Evolutionary conservation across 2,797 vertebrate species (phyloP).

Genomic region (Hemitrygon akajei): DNA sequence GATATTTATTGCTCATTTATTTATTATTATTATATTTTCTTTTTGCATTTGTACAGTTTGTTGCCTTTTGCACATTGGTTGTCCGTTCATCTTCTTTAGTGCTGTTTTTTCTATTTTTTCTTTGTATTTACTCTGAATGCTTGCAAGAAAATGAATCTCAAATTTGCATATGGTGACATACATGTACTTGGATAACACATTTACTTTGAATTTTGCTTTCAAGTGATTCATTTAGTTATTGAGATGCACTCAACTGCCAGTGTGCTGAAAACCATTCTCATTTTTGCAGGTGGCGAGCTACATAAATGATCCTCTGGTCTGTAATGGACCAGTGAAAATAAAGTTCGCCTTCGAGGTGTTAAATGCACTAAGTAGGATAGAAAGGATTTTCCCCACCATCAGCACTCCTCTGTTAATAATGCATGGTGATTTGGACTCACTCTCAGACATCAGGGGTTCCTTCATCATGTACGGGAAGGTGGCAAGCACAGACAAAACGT

Average conservation of each 20-base stretch:
- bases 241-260: background rate
- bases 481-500: conserved; percentile 76
- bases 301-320: conserved; percentile 69
- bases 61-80: too few relatives aligned
- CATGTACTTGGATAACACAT: too few relatives aligned
- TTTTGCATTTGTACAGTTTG: too few relatives aligned
- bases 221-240: background rate
- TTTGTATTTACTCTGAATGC: too few relatives aligned
- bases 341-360: conserved; percentile 83
- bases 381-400: conserved; percentile 73
- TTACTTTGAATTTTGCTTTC: background rate
- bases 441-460: conserved; percentile 83
- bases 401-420: conserved; percentile 80
- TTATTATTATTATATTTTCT: too few relatives aligned
- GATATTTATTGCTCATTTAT: too few relatives aligned
- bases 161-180: too few relatives aligned
- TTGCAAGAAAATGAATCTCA: too few relatives aligned
- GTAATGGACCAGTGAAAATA: conserved; percentile 76
- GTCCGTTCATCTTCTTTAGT: too few relatives aligned
- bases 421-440: conserved; percentile 80
- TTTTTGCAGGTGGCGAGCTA: conserved; percentile 75
- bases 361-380: conserved; percentile 68
- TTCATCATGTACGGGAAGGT: conserved; percentile 70
- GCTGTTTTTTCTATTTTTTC: too few relatives aligned
- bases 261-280: background rate